Evolutionary conservation across 2,888 invertebrate species (phyloP), one percentile per base, ranked within the genome.

Genomic region (Hypena proboscidalis): DNA sequence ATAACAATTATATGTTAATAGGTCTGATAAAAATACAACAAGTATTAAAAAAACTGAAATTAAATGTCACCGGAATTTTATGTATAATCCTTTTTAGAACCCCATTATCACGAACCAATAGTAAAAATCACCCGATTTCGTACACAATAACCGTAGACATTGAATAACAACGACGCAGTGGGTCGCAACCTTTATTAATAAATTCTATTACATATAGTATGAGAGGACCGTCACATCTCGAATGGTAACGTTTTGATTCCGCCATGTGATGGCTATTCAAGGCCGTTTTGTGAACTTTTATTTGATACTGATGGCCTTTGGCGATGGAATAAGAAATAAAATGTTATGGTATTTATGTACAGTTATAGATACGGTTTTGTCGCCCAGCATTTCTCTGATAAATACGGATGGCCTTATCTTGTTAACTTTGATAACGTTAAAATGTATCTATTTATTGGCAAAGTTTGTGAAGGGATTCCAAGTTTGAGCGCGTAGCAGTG

Each of bases 131-230:
- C 37, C 41, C 56, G 58, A 62, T 69, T 60, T 57, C 31, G 44
- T 46, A 58, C 44, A 63, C 67, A 67, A 67, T 69, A 67, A 70
- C 71, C 64, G 66, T 65, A 60, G 58, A 55, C 67, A 64, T 67
- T 67, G 67, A 69, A 73, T 72, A 70, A 65, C 60, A 67, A 66
- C 57, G 60, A 41, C 43, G 53, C 32, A 15, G 23, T 33, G 46
- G 45, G 47, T 55, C 57, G n/a, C n/a, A n/a, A 50, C 43, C 43
- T 44, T 63, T 70, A 64, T 62, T 71, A 70, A 69, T 71, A 66
- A 63, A 68, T 65, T 68, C 55, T 62, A 59, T 58, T 49, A 47
- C 50, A 35, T 58, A 62, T 56, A n/a, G n/a, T 53, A 58, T 21
- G 35, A 33, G 46, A 31, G 34, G 40, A 25, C 15, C 11, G 21